Evolutionary conservation across 2,113 vertebrate genomes (phyloP), one percentile per base, ranked within the genome.

Genomic region (Lasiurus cinereus): DNA sequence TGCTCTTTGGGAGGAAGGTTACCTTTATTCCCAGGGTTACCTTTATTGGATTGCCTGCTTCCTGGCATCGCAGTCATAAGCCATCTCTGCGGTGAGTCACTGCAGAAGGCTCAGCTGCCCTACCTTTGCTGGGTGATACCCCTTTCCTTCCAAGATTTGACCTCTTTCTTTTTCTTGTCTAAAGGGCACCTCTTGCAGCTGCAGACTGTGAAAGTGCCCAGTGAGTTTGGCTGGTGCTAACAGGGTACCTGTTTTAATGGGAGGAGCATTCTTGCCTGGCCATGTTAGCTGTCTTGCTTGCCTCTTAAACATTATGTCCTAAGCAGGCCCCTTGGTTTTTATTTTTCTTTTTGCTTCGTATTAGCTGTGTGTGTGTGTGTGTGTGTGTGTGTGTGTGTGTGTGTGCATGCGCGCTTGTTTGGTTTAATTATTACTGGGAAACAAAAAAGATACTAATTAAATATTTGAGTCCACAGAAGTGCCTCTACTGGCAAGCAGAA

Each of bases 401-500:
- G 66, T 16, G 33, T 29, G 24, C 39, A 3, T 5, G 39, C 39
- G 39, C 73, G 18, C 24, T 6, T 93, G 82, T 95, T 77, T 95
- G 79, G 92, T 94, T 96, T 96, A 93, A 88, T 94, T 92, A 82
- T 93, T 72, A 78, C 67, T 72, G 69, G 54, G 83, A 90, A 90
- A 31, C 66, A 93, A 76, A 90, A 93, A 67, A 91, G 78, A 48
- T 67, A 64, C 59, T 91, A 90, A 83, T 90, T 56, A 77, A 59
- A 77, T 77, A 76, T 56, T 95, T 80, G 91, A 84, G 67, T 89
- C 74, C 76, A n/a, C 43, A 89, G 52, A 79, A 59, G 46, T 79
- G 64, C 16, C 39, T 31, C 46, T 76, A 3, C 50, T 70, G 93
- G 87, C 90, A 93, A 67, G 92, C 70, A 72, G 93, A 36, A 83